Conservation (phyloP, 2,888 invertebrate genomes). For the Eupithecia subumbrata region DNA sequence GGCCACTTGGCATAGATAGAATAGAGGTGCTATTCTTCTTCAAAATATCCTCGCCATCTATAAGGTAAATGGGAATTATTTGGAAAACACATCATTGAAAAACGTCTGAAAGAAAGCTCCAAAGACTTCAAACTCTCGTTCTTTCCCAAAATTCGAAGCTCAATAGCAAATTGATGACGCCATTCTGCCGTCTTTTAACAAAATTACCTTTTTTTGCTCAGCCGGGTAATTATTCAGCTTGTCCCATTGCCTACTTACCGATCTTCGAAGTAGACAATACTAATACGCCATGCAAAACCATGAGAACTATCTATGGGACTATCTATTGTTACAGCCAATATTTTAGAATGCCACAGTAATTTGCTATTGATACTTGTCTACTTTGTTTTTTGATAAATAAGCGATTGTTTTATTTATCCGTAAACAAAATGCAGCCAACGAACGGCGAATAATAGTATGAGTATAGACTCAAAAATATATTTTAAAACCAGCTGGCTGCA, state of each 20-base stretch:
- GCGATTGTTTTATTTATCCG: neutral
- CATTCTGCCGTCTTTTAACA: neutral
- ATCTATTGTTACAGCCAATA: slow-evolving; percentile 50
- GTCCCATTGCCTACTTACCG: slow-evolving; percentile 48
- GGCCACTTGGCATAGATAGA: too few species aligned
- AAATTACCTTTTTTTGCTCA: neutral
- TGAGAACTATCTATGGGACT: slow-evolving; percentile 47
- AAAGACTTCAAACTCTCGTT: too few species aligned
- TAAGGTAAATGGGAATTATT: too few species aligned
- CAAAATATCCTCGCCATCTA: too few species aligned
- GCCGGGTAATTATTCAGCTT: neutral
- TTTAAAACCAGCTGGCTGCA: too few species aligned
- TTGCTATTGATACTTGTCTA: slow-evolving; percentile 39
- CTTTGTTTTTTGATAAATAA: slow-evolving; percentile 21
- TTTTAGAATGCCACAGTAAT: slow-evolving; percentile 35
- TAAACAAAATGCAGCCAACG: too few species aligned
- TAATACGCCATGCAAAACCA: slow-evolving; percentile 54
- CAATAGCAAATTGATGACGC: neutral
- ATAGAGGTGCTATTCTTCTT: too few species aligned
- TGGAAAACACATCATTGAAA: too few species aligned
- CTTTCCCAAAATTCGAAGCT: neutral
- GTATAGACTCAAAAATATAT: too few species aligned
- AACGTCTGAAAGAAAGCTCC: too few species aligned
- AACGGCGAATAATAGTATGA: neutral
- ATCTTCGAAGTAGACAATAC: slow-evolving; percentile 56